Evolutionary conservation across 2,888 invertebrate genomes (phyloP).

Genomic region (Sisyra nigra): DNA sequence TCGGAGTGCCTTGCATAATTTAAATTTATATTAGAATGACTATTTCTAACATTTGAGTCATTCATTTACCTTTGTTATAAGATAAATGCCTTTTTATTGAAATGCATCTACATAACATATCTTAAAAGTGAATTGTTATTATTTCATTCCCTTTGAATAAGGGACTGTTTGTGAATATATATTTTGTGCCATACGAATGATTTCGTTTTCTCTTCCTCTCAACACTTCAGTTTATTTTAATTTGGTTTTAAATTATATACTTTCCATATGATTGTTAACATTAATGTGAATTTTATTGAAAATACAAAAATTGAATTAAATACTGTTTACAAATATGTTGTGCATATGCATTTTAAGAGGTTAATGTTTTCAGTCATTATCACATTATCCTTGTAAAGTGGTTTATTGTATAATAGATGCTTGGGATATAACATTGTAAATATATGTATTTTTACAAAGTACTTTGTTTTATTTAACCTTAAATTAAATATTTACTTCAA

Average conservation of each 20-base stretch:
- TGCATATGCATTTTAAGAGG: constrained; percentile 7
- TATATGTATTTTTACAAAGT: constrained; percentile 10
- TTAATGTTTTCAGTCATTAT: constrained; percentile 7
- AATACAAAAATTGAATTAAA: constrained; percentile 1
- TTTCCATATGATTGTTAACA: background rate
- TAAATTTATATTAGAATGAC: background rate
- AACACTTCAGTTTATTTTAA: background rate
- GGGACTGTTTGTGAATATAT: no score
- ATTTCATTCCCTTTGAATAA: no score
- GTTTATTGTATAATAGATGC: constrained; percentile 10
- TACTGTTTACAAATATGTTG: constrained; percentile 5
- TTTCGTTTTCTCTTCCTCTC: no score
- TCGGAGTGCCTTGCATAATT: constrained; percentile 11
- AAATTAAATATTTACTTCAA: background rate
- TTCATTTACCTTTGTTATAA: constrained; percentile 4
- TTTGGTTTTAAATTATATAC: background rate
- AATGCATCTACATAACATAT: constrained; percentile 2
- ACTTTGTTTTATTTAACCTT: background rate
- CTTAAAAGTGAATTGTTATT: background rate
- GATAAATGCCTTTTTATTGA: background rate
- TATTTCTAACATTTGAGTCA: background rate
- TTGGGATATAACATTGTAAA: constrained; percentile 9
- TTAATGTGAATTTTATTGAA: background rate
- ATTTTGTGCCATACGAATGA: no score
- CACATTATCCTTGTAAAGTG: constrained; percentile 7